Base-by-base conservation (phyloP, 1,140 invertebrate genomes). In the Lethocerus indicus region DNA sequence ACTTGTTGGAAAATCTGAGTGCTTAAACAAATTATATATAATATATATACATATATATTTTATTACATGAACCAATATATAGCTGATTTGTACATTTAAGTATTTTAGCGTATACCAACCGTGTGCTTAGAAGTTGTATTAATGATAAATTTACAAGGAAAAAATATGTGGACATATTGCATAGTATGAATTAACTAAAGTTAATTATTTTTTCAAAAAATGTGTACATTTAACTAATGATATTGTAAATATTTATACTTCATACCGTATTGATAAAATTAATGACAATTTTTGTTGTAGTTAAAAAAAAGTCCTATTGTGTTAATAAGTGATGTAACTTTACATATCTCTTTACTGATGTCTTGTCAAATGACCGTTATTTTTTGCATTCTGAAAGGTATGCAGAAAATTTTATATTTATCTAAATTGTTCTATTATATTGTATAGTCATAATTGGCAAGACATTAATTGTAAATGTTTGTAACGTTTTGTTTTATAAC, bases 171-270 rank as follows among this genome's bases (percentile, higher is more conserved):
- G 27, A 20, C 35, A 36, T 36, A 37, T 26, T 23, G 24, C 25
- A 37, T 49, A 18, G 43, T 50, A 35, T 46, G 43, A 45, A 27
- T 26, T 51, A 28, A 50, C 27, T 49, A 50, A 24, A 37, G 43
- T 36, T 46, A 51, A 51, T 46, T 51, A 51, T 51, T 51, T 51
- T 51, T 51, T 46, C 50, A 51, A 43, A 20, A 37, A 51, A 46
- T 26, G 21, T 51, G 50, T 51, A 51, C 50, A 51, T 51, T 50
- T 16, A 50, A 40, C 13, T 16, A 44, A 40, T 27, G 39, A 42
- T 46, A 44, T 51, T 50, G 50, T 51, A 51, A 42, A 51, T 51
- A 51, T 46, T 44, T 50, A 42, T 50, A 50, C 39, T n/a, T 50
- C 3, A 32, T 41, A 42, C 16, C 26, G 43, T 28, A 37, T 16